Evolutionary conservation across 2,797 vertebrate species (phyloP).

Genomic region (Notamacropus eugenii): DNA sequence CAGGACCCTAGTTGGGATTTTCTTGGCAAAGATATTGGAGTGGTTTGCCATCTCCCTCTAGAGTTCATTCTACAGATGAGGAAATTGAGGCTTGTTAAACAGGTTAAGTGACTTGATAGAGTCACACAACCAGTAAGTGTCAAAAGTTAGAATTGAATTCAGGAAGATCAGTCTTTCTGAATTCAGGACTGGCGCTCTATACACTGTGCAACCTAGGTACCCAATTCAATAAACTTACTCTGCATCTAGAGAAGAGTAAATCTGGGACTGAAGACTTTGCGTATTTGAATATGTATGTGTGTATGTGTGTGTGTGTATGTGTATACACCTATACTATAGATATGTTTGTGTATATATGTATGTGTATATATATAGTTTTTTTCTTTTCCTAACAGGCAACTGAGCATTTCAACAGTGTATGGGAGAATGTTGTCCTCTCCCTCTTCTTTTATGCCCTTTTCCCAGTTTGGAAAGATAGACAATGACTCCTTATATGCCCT

Average conservation of each 20-base stretch:
- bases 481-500: neutral
- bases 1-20: neutral
- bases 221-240: neutral
- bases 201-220: neutral
- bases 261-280: too few species aligned
- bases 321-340: too few species aligned
- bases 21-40: neutral
- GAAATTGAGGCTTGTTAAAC: neutral
- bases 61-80: neutral
- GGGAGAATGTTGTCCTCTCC: neutral
- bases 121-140: neutral
- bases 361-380: too few species aligned
- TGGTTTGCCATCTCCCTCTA: neutral
- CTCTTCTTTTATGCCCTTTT: slow-evolving; percentile 41
- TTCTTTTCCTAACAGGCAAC: slow-evolving; percentile 28
- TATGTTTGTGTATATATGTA: too few species aligned
- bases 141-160: neutral
- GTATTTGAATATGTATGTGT: too few species aligned
- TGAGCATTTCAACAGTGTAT: slow-evolving; percentile 34
- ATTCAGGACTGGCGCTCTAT: neutral
- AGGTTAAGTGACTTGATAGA: neutral
- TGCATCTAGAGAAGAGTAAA: neutral
- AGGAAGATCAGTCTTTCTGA: neutral
- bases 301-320: too few species aligned
- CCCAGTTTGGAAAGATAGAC: neutral